Base-by-base conservation (phyloP, 2,888 invertebrate species). In the Helleia helle region DNA sequence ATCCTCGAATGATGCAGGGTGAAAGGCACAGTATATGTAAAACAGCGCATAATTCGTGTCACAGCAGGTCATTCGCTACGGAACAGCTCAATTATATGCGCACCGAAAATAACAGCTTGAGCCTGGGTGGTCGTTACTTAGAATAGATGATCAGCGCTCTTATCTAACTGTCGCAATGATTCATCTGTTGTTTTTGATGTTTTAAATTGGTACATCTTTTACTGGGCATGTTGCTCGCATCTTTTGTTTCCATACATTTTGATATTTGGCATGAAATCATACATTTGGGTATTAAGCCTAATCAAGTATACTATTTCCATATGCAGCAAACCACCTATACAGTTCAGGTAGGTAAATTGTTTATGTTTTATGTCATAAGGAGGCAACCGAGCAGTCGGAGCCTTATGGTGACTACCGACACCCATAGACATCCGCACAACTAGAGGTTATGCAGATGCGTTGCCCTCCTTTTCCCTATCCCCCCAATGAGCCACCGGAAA, bases 31-130 rank as follows among this genome's bases (percentile, higher is more conserved):
- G 51, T 48, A 50, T 58, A 71, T 72, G 72, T 72, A 71, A 68
- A 75, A 71, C 70, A 66, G 55, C 54, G 58, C 61, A 71, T 73
- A 65, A 74, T 64, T 65, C 71, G 62, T 69, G 71, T 72, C 64
- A 58, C 54, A 44, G 57, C 58, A 44, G 69, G 60, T n/a, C 65
- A 69, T 56, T 62, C 65, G 62, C 45, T 38, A 58, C 65, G 61
- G 67, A 70, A 80, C 77, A 66, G 65, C 79, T 83, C 79, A 81
- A 83, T 83, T 80, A 81, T 72, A 63, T 40, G 40, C 66, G 64
- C 62, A 65, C 75, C 79, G 76, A 76, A 80, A 80, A 81, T 83
- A 83, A 77, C 79, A 71, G 56, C 42, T 46, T 43, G 46, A 43
- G 42, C 52, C 47, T 58, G 58, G 56, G 57, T 54, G 56, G 55